Base-by-base conservation (phyloP, 1,140 invertebrate species). In the Trichonephila clavipes region DNA sequence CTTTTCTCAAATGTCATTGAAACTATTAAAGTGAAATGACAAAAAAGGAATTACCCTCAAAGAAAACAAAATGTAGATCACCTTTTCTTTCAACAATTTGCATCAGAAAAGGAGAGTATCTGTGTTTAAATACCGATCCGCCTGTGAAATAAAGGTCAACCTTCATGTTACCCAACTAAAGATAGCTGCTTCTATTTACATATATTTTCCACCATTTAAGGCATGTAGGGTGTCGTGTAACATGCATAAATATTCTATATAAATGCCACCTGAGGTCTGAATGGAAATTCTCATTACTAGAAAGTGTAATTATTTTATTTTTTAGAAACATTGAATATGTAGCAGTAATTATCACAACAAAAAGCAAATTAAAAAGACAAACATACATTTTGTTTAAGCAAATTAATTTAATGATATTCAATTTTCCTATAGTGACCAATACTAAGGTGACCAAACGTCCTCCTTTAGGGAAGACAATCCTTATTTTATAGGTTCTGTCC, bases 61-160 rank as follows among this genome's bases (percentile, higher is more conserved):
- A 77, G 72, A 77, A 77, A 77, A 77, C 69, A 77, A 77, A 77
- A 77, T 77, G 72, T 77, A 77, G 72, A 77, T 77, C 72, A 77
- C 72, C 72, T 77, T 40, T 77, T 40, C 66, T 77, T 6, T 24
- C 16, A 77, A 40, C 28, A 40, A 77, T 77, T 77, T 40, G 72
- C 72, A 77, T 77, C 28, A 77, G 72, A 77, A 77, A 77, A 77
- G 66, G 24, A 69, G 72, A 77, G 72, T 19, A 18, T 77, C 72
- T 34, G 72, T 40, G 72, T 40, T 28, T 40, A 40, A 77, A 77
- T 77, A 18, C 72, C 72, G 72, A 77, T 77, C 24, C 72, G 72
- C 72, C 72, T 77, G 72, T 19, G 72, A 77, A 77, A 77, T 77
- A 77, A 77, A 77, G 72, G 72, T 77, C 72, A 77, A 7, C 72